Conservation (phyloP, 2,888 invertebrate species). For the Philereme vetulata region DNA sequence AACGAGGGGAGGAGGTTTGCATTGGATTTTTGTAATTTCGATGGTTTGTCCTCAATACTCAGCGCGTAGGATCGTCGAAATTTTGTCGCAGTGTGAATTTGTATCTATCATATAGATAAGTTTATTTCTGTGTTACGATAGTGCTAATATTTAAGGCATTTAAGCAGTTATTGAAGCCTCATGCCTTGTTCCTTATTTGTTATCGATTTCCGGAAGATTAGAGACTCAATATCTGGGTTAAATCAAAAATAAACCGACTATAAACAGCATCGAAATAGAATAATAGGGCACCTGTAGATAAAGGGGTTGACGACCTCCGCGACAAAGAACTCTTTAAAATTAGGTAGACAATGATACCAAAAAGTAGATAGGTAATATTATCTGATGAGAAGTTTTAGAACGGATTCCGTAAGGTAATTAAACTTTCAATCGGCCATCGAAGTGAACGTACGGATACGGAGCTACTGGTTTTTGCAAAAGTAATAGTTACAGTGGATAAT, state of each 20-base stretch:
- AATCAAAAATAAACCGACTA: conserved; percentile 39
- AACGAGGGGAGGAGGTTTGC: conserved; percentile 32
- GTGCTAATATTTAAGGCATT: not conserved
- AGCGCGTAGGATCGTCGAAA: conserved; percentile 5
- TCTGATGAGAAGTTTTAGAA: conserved; percentile 42
- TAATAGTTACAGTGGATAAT: conserved; percentile 3
- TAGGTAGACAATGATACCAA: conserved; percentile 49
- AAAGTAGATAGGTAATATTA: conserved; percentile 28
- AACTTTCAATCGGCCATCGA: conserved; percentile 22
- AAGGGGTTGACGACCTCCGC: conserved; percentile 61
- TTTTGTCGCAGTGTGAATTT: no score
- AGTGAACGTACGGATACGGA: conserved; percentile 25
- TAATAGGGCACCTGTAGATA: conserved; percentile 64
- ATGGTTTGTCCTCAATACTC: conserved; percentile 8
- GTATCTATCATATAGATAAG: not conserved
- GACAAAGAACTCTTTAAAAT: conserved; percentile 60
- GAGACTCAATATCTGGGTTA: conserved; percentile 34
- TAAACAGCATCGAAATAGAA: conserved; percentile 48
- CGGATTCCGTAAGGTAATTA: conserved; percentile 23
- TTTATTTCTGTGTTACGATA: not conserved
- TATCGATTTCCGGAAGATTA: conserved; percentile 39
- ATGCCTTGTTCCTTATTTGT: conserved; percentile 30
- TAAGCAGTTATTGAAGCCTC: conserved; percentile 7
- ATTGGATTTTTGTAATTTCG: conserved; percentile 23
- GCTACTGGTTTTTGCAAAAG: conserved; percentile 20